phyloP scores from a whole-genome alignment of 2,888 invertebrate species.

The Heliconius erato region DNA sequence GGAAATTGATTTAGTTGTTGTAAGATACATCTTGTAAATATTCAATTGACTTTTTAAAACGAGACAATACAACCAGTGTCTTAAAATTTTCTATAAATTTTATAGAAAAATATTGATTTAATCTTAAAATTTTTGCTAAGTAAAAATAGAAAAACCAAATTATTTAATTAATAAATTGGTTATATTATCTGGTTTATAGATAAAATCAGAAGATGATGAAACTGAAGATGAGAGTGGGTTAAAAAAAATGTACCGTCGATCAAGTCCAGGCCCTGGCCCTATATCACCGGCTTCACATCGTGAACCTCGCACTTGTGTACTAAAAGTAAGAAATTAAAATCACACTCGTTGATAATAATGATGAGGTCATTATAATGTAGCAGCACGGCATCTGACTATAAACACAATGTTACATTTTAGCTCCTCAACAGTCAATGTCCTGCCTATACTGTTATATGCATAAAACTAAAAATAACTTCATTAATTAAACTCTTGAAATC shows the following conservation, averaged over 20 bases:
- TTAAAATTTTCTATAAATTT: not conserved
- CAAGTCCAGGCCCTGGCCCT: slow-evolving; percentile 77
- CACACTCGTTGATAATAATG: no score
- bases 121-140: not conserved
- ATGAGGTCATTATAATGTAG: no score
- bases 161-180: slow-evolving; percentile 17
- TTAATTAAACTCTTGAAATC: no score
- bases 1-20: slow-evolving; percentile 78
- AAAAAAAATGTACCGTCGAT: slow-evolving; percentile 73
- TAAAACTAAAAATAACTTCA: no score
- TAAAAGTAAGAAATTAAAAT: slow-evolving; percentile 82
- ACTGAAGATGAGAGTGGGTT: slow-evolving; percentile 76
- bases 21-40: slow-evolving; percentile 1
- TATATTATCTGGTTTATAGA: slow-evolving; percentile 58
- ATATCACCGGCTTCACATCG: slow-evolving; percentile 87
- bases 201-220: slow-evolving; percentile 79
- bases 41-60: not conserved
- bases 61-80: slow-evolving; percentile 27
- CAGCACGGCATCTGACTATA: not conserved
- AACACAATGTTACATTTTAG: not conserved
- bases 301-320: slow-evolving; percentile 92
- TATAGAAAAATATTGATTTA: not conserved
- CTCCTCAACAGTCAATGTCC: no score
- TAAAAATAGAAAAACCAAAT: slow-evolving; percentile 14
- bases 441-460: no score